Base-by-base conservation (phyloP, 2,113 vertebrate species). In the Rhea americana region DNA sequence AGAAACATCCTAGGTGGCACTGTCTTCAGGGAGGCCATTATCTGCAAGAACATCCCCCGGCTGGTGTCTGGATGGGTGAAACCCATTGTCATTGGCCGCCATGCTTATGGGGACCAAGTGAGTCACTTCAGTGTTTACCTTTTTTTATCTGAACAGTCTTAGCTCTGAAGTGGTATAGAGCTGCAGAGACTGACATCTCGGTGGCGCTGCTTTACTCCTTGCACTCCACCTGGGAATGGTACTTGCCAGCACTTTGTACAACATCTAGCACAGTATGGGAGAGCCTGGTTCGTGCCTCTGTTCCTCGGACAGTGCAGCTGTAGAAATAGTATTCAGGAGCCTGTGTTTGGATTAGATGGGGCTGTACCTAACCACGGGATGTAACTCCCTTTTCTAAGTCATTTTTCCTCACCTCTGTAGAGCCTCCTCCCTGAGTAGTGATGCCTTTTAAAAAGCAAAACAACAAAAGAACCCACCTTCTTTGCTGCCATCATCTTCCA, bases 1-100 rank as follows among this genome's bases (percentile, higher is more conserved):
- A 97, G 99, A 35, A 99, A 99, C 96, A 99, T 99, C 97, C 97
- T 99, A 13, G 99, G 99, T 20, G 99, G 99, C 77, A 99, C 99
- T 0, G 99, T 99, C 95, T 99, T 99, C 98, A 98, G 99, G 37
- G 99, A 99, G 95, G 98, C 99, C 41, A 99, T 99, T 93, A 98
- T 99, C 96, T 99, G 99, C 93, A 98, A 98, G 97, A 99, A 99
- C 96, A 99, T 99, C 89, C 99, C 99, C 30, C 98, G 99, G 28
- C 97, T 99, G 80, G 99, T 99, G 85, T 96, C 98, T 1, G 98
- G 99, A 47, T 99, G 99, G 99, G 91, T 98, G 67, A 99, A 99
- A 51, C 99, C 99, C 81, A 99, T 99, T 94, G 99, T 99, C 96
- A 99, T 99, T 8, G 99, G 99, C 81, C 98, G 99, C 56, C 99